A percentile compares a stretch with the other conserved stretches of the same genome.
These are phyloP conservation scores for Ptychobarbus kaznakovi DNA, from an alignment of 2,797 vertebrate genomes.

Conservation along the genomic window DNA sequence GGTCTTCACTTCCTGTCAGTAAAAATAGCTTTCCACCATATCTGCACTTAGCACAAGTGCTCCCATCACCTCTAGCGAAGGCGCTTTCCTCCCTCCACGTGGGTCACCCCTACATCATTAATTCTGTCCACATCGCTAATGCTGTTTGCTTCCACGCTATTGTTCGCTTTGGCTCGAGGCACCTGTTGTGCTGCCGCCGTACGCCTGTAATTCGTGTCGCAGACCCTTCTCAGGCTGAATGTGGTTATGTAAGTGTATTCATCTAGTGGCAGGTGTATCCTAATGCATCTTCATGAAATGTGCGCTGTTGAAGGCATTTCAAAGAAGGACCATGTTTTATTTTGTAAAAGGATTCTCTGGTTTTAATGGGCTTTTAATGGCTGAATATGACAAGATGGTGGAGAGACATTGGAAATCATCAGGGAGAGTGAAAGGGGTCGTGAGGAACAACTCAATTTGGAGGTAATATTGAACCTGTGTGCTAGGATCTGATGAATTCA, in stretches of 20 bases:
- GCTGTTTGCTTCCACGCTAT: conserved; percentile 15
- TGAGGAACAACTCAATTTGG: background rate
- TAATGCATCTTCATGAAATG: conserved; percentile 9
- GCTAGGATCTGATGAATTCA: background rate
- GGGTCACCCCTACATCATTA: conserved; percentile 42
- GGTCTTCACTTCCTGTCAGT: conserved; percentile 35
- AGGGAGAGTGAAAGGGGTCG: background rate
- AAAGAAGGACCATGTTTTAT: background rate
- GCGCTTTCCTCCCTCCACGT: background rate
- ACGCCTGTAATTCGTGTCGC: conserved; percentile 9
- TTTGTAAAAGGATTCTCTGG: background rate
- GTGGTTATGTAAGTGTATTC: conserved; percentile 22
- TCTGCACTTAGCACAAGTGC: conserved; percentile 50
- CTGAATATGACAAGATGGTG: background rate
- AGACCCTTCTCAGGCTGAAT: background rate
- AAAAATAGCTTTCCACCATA: conserved; percentile 38
- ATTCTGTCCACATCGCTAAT: conserved; percentile 35
- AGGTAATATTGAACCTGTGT: background rate
- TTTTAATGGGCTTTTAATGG: conserved; percentile 16
- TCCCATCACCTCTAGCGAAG: conserved; percentile 18
- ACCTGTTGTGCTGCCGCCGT: background rate
- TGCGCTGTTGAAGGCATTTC: background rate
- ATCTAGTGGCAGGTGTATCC: background rate
- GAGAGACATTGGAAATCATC: background rate
- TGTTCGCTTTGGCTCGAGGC: conserved; percentile 27